These are phyloP conservation scores for Minunthozetes semirufus DNA, from an alignment of 2,888 invertebrate species.

Conservation along the genomic window DNA sequence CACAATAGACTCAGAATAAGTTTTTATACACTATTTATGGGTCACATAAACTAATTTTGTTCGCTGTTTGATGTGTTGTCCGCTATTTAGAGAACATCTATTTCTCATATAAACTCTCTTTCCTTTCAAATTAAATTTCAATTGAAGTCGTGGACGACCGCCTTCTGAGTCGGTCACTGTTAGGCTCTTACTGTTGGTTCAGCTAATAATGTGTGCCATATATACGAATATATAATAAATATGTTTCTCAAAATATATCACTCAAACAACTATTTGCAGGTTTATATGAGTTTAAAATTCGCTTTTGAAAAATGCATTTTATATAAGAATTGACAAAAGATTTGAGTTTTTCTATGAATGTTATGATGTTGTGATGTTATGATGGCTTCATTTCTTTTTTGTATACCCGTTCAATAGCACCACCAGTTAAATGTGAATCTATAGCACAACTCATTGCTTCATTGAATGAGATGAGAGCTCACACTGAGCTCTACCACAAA, in stretches of 20 bases:
- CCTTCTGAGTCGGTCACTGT: background rate
- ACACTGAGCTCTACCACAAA: background rate
- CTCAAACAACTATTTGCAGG: background rate
- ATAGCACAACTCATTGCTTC: background rate
- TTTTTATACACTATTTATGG: background rate
- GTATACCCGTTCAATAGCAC: background rate
- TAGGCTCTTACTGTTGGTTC: background rate
- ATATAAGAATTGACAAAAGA: background rate
- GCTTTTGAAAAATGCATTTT: background rate
- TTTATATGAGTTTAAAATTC: background rate
- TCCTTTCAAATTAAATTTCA: constrained; percentile 15
- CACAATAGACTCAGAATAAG: background rate
- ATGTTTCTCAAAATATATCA: background rate
- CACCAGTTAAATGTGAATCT: background rate
- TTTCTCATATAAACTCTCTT: background rate
- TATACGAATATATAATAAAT: background rate
- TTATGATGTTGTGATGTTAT: too few relatives aligned
- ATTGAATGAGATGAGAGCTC: background rate
- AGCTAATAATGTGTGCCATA: background rate
- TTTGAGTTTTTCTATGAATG: too few relatives aligned
- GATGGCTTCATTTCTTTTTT: constrained; percentile 5
- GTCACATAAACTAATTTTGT: background rate
- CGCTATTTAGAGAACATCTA: background rate
- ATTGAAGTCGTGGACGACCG: constrained; percentile 6
- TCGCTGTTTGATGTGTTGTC: background rate